Base-by-base conservation (phyloP, 2,888 invertebrate genomes). In the Onthophagus sagittarius region DNA sequence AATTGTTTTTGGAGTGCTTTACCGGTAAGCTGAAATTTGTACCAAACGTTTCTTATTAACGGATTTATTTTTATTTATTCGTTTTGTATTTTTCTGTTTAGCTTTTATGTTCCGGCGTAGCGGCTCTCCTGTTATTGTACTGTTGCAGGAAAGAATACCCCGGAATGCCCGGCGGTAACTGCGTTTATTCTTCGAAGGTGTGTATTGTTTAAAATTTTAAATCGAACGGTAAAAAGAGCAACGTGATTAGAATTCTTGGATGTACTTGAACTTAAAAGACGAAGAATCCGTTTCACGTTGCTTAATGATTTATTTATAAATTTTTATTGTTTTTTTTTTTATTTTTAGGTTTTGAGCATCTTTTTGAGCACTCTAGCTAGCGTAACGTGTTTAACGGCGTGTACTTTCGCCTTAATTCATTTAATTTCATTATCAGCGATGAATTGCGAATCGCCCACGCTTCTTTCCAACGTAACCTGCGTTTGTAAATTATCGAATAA, bases 1-100 rank as follows among this genome's bases (percentile, higher is more conserved):
- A 90, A 90, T 84, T 91, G 91, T 0, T 90, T 89, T 79, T 90
- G 90, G 89, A 90, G 90, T 79, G 91, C 89, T 62, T 83, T 89
- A 79, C 88, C 89, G 76, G 91, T 91, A 84, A 87, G 70, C 23
- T 23, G 39, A 7, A 9, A 33, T 23, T 15, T 9, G n/a, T 31
- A 15, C 23, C 33, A 70, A 9, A 33, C 53, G 65, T 32, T 53
- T 9, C 70, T 7, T 15, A 65, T 32, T 15, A 31, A 1, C 62
- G 15, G 13, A 23, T 62, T 13, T 39, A 15, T 7, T 15, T 70
- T 62, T 64, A 71, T 71, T n/a, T n/a, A n/a, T n/a, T n/a, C n/a
- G n/a, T 71, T 0, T 71, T 39, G 64, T 70, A 13, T 9, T 7
- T 76, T 71, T 76, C 63, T 82, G 83, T 53, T 15, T 79, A 86